phyloP scores from a whole-genome alignment of 1,140 invertebrate species.

The Pseudomyrmex pallidus region DNA sequence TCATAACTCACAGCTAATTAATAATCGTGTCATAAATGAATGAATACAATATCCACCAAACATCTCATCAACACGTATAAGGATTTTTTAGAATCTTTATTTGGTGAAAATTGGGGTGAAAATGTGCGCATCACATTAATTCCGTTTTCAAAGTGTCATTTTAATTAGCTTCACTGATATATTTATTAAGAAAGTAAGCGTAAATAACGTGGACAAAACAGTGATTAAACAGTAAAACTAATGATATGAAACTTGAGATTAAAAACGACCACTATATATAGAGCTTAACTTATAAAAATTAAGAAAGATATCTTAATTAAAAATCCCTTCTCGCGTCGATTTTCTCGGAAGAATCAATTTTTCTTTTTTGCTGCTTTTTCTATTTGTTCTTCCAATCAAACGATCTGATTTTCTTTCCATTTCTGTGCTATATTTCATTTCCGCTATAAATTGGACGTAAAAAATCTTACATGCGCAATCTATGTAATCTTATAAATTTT shows the following conservation, averaged over 20 bases:
- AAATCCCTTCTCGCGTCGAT: slow-evolving; percentile 20
- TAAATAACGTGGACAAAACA: slow-evolving; percentile 60
- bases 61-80: slow-evolving; percentile 17
- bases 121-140: neutral
- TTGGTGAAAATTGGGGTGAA: slow-evolving; percentile 32
- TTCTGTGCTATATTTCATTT: slow-evolving; percentile 23
- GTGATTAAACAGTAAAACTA: slow-evolving; percentile 54
- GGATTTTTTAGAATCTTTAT: slow-evolving; percentile 11
- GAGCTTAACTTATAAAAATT: slow-evolving; percentile 54
- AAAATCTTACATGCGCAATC: too few relatives aligned
- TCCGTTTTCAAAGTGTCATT: slow-evolving; percentile 2
- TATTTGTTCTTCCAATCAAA: neutral
- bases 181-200: slow-evolving; percentile 32
- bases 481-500: too few relatives aligned
- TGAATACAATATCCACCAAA: slow-evolving; percentile 24
- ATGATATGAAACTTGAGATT: slow-evolving; percentile 65
- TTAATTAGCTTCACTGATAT: slow-evolving; percentile 8
- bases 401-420: neutral
- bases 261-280: slow-evolving; percentile 39
- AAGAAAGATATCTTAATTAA: slow-evolving; percentile 63
- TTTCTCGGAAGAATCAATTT: slow-evolving; percentile 50
- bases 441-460: slow-evolving; percentile 15
- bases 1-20: slow-evolving; percentile 35
- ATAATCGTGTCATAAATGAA: slow-evolving; percentile 47
- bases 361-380: neutral